Evolutionary conservation across 2,888 invertebrate genomes (phyloP).

Genomic region (Gerris lacustris): DNA sequence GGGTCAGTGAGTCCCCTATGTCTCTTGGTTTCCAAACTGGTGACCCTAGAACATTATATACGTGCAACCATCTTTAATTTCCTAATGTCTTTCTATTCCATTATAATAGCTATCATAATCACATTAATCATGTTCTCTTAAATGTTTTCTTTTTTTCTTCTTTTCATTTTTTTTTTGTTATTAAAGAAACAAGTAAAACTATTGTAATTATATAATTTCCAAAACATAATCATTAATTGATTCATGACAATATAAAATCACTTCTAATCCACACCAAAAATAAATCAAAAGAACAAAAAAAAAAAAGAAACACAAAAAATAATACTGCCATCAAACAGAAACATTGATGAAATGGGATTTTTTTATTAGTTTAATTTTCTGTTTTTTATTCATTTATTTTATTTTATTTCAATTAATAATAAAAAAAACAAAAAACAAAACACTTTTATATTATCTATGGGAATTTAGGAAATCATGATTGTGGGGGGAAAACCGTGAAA

Average conservation of each 20-base stretch:
- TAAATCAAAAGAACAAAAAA: background rate
- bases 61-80: slow-evolving; percentile 28
- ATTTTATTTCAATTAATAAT: too few species aligned
- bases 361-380: too few species aligned
- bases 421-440: too few species aligned
- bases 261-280: background rate
- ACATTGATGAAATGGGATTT: too few species aligned
- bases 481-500: slow-evolving; percentile 10
- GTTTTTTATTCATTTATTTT: too few species aligned
- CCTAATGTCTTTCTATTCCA: slow-evolving; percentile 16
- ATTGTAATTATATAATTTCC: slow-evolving; percentile 24
- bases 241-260: background rate
- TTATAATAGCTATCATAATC: slow-evolving; percentile 7
- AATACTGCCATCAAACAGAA: background rate
- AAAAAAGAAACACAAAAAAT: background rate
- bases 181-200: slow-evolving; percentile 3
- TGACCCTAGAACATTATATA: slow-evolving; percentile 63
- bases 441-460: background rate
- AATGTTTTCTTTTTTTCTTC: background rate
- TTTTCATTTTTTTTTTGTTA: slow-evolving; percentile 17
- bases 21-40: slow-evolving; percentile 98
- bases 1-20: slow-evolving; percentile 49
- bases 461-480: slow-evolving; percentile 7
- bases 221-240: slow-evolving; percentile 19
- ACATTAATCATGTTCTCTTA: background rate